Base-by-base conservation (phyloP, 2,797 vertebrate species). In the Podarcis lilfordi region DNA sequence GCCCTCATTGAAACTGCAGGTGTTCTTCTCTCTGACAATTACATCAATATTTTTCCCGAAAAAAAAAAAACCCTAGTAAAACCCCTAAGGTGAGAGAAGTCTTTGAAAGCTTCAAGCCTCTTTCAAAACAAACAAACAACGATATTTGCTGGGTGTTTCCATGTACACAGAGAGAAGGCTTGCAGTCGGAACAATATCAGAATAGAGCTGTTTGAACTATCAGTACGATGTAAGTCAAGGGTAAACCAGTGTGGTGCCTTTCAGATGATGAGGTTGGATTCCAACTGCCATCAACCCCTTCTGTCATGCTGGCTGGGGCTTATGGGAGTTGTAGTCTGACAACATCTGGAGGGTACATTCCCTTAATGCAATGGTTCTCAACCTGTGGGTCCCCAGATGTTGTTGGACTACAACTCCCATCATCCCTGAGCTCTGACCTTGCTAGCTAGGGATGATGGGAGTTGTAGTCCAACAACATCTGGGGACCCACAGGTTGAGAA, bases 1-100 rank as follows among this genome's bases (percentile, higher is more conserved):
- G 75, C 10, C 83, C 91, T 94, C 89, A 94, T 87, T 94, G 94
- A 91, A 95, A 94, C 91, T 94, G 88, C 90, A 91, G 89, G 86
- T 93, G 91, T 87, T 92, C 86, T 90, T 92, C 82, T 89, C 37
- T 80, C 76, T 86, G 85, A 86, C 25, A 61, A 75, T 88, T 89
- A 89, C 93, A 95, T 94, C 93, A 94, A 91, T 93, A 94, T 81
- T 90, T 74, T 92, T 61, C 55, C 88, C 86, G 76, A 92, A 94
- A 94, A 86, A 93, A 86, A 86, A 93, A 93, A 86, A 89, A 82
- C 76, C 88, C 50, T 15, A 55, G 77, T 23, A 92, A 95, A 95
- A 90, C 91, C 93, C 90, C 91, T 87, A 94, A 68, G 88, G 82
- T 92, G 72, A 91, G 88, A 81, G 9, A 64, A 92, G 84, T 40